These are phyloP conservation scores for Poeciliopsis turrubarensis DNA, from an alignment of 2,113 vertebrate species.

Conservation along the genomic window DNA sequence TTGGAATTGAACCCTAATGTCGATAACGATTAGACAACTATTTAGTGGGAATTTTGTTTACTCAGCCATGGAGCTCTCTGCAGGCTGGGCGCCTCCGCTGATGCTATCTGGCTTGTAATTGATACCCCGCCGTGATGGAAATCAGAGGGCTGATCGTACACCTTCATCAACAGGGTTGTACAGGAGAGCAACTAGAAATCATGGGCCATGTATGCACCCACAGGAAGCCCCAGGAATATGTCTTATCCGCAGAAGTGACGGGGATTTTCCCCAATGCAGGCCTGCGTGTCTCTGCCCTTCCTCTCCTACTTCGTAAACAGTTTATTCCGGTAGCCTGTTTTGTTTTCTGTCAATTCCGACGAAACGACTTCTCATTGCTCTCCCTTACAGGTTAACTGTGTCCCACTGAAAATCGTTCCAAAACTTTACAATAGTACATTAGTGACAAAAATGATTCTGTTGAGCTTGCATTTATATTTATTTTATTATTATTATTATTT, in stretches of 20 bases:
- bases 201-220: constrained; percentile 23
- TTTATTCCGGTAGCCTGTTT: constrained; percentile 17
- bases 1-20: constrained; percentile 13
- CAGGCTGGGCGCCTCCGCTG: constrained; percentile 68
- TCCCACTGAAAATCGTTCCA: not conserved
- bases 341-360: not conserved
- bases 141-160: constrained; percentile 44
- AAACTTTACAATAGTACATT: not conserved
- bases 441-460: not conserved
- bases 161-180: constrained; percentile 33
- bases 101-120: constrained; percentile 68
- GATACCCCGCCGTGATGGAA: constrained; percentile 41
- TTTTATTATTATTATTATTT: too few relatives aligned
- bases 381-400: not conserved
- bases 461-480: too few relatives aligned
- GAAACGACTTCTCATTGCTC: constrained; percentile 4
- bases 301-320: not conserved
- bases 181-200: constrained; percentile 25
- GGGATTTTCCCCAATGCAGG: constrained; percentile 17
- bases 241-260: constrained; percentile 8
- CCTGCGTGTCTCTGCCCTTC: constrained; percentile 8
- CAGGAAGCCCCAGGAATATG: constrained; percentile 5
- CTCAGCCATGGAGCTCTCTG: constrained; percentile 33
- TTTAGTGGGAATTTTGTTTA: constrained; percentile 27
- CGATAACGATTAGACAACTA: not conserved